These are phyloP conservation scores for Babylonia areolata DNA, from an alignment of 1,140 invertebrate species.

Conservation along the genomic window DNA sequence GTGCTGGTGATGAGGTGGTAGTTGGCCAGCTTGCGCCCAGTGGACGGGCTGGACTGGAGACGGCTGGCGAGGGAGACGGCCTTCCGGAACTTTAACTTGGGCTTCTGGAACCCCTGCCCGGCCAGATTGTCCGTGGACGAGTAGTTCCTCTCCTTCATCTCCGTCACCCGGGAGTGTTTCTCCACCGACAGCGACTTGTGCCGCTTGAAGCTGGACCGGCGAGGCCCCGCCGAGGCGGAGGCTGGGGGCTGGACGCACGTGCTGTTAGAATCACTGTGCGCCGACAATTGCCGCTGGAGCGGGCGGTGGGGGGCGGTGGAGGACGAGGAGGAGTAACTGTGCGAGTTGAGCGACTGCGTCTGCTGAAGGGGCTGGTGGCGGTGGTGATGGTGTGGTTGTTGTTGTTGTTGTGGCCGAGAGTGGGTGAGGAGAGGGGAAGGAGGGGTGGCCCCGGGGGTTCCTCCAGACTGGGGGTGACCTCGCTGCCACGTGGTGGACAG, in stretches of 20 bases:
- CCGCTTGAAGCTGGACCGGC: slow-evolving; percentile 76
- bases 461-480: slow-evolving; percentile 55
- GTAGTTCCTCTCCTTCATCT: slow-evolving; percentile 66
- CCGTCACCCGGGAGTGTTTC: slow-evolving; percentile 67
- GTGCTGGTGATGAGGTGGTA: slow-evolving; percentile 72
- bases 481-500: slow-evolving; percentile 69
- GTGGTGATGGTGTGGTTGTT: neutral
- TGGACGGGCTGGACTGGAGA: slow-evolving; percentile 71
- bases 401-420: neutral
- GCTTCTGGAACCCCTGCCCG: slow-evolving; percentile 73
- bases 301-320: slow-evolving; percentile 27
- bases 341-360: slow-evolving; percentile 16
- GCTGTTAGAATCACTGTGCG: slow-evolving; percentile 38
- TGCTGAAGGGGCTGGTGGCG: slow-evolving; percentile 11
- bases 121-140: slow-evolving; percentile 74
- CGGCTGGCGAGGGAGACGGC: slow-evolving; percentile 69
- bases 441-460: slow-evolving; percentile 61
- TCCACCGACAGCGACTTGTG: slow-evolving; percentile 69
- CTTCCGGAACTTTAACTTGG: slow-evolving; percentile 73
- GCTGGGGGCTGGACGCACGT: slow-evolving; percentile 27
- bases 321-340: neutral
- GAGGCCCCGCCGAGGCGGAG: slow-evolving; percentile 14
- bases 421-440: neutral
- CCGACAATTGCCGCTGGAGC: slow-evolving; percentile 31
- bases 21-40: slow-evolving; percentile 71